Base-by-base conservation (phyloP, 2,113 vertebrate species). In the Phaethon lepturus region DNA sequence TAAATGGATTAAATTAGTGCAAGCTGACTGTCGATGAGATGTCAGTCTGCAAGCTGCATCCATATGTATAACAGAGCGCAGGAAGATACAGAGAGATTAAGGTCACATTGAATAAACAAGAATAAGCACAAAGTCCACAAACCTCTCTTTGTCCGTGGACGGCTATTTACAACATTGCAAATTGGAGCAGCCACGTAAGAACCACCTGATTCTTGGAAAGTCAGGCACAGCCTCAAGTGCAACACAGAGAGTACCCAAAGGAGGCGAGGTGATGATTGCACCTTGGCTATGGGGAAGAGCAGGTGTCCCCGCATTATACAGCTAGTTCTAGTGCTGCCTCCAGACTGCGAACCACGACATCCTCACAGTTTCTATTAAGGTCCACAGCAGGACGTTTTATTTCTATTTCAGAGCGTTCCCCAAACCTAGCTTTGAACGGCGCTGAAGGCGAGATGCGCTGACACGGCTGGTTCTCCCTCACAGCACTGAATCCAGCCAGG, bases 1-100 rank as follows among this genome's bases (percentile, higher is more conserved):
- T 42, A 86, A 95, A 78, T 26, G 42, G 56, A 92, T 91, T 89
- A 80, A 91, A 96, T 71, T 49, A 81, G 56, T 19, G 42, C 76
- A 91, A 75, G 76, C 62, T 86, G 47, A 52, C 69, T 0, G 2
- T 60, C 73, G 63, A 15, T 2, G 33, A 84, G 63, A 67, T 31
- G 28, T 16, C 49, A 52, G 40, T 45, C 76, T 78, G 47, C 68
- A 82, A 81, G 72, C 64, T 88, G 33, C 64, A 75, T 44, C 44
- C 56, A 12, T 22, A 78, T 18, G 44, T 56, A 38, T 16, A 85
- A 49, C 56, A 77, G 40, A 91, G 40, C 59, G 66, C 38, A 59
- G 59, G 83, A 74, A 88, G 59, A 87, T 3, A 42, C 24, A 19
- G 47, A 66, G 50, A 78, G 75, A 90, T 67, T 55, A 78, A 94